These are phyloP conservation scores for Gallinago solitaria DNA, from an alignment of 2,797 vertebrate genomes.

Conservation along the genomic window DNA sequence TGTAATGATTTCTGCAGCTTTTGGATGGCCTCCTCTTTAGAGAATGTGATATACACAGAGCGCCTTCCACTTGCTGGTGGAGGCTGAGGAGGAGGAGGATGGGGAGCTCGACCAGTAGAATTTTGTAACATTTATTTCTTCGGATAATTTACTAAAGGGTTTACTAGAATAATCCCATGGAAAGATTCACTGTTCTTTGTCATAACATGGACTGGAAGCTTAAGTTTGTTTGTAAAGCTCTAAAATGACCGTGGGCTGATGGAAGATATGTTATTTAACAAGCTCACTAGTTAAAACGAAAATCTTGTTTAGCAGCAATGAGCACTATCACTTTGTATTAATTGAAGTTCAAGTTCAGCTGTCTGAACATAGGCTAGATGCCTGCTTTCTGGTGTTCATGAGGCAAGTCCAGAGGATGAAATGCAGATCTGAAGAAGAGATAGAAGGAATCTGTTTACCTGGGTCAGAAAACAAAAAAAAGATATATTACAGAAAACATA, in stretches of 20 bases:
- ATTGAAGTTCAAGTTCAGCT: not conserved
- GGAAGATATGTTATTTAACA: not conserved
- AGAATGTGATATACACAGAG: conserved; percentile 11
- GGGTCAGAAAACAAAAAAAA: conserved; percentile 65
- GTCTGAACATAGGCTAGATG: not conserved
- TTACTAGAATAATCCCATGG: conserved; percentile 15
- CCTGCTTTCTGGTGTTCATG: not conserved
- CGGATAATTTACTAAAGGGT: not conserved
- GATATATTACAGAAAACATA: conserved; percentile 82
- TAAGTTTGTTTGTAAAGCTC: conserved; percentile 43
- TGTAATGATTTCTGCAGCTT: conserved; percentile 30
- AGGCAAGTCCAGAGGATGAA: not conserved
- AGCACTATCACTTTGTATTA: not conserved
- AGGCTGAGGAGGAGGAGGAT: not conserved
- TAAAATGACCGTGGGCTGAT: not conserved
- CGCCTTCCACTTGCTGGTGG: not conserved
- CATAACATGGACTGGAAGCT: conserved; percentile 2
- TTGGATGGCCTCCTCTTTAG: conserved; percentile 14
- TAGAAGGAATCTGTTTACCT: conserved; percentile 70
- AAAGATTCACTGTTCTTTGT: conserved; percentile 2
- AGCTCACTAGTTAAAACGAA: not conserved
- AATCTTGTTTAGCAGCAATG: not conserved
- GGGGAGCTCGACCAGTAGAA: not conserved
- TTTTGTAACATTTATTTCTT: conserved; percentile 46
- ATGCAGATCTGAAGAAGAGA: conserved; percentile 41